Evolutionary conservation across 2,797 vertebrate genomes (phyloP), one percentile per base, ranked within the genome.

Genomic region (Chaenodraco wilsoni): DNA sequence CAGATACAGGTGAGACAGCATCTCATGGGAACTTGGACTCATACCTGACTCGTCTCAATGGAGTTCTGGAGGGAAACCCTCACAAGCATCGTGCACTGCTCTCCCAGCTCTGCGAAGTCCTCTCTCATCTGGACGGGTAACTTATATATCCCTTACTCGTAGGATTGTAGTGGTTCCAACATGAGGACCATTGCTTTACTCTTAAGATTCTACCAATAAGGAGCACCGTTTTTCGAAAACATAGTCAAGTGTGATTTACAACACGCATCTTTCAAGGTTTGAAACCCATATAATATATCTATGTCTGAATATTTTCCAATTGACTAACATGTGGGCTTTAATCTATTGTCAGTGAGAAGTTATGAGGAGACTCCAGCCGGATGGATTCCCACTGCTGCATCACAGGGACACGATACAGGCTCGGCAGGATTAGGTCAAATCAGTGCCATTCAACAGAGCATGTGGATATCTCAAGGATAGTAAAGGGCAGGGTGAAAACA

Each of bases 41-140:
- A 5, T 99, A 99, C 85, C 95, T 99, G 94, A 96, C 96, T 55
- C 96, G 96, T 78, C 93, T 99, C 72, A 97, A 95, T 81, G 96
- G 94, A 1, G 92, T 95, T 61, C 96, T 99, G 0, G 97, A 98
- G 87, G 96, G 95, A 74, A 97, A 97, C 88, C 98, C 98, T 0
- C 92, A 94, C 19, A 97, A 97, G 88, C 96, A 99, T 0, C 96
- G 96, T 40, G 93, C 95, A 0, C 93, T 99, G 69, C 94, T 99
- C n/a, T 85, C 91, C 40, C 96, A 97, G 48, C 95, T 99, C 48
- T 96, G 96, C 61, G 97, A 99, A 69, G 95, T 99, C 78, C 92
- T 99, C 74, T 95, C 96, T 83, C 96, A 96, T 75, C 92, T 99
- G 15, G 97, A 98, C 92, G 98, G 97, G 98, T 99, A 92, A 90